Evolutionary conservation across 2,113 vertebrate species (phyloP).

Genomic region (Epinephelus lanceolatus): DNA sequence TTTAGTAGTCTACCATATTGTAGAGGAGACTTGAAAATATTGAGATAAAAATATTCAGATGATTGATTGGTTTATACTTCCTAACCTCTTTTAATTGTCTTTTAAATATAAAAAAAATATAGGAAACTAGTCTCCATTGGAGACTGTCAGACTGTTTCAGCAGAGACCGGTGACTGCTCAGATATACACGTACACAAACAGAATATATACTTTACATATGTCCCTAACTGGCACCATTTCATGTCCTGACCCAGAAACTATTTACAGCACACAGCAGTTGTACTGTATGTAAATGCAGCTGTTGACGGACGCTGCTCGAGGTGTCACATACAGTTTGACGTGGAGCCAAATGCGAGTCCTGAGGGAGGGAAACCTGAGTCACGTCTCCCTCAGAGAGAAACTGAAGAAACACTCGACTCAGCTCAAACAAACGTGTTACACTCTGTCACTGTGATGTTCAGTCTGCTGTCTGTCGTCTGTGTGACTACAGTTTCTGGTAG

Average conservation of each 20-base stretch:
- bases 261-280: neutral
- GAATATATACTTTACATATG: too few relatives aligned
- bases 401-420: constrained; percentile 4
- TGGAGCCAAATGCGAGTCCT: neutral
- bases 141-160: too few relatives aligned
- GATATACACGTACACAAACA: too few relatives aligned
- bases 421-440: neutral
- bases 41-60: too few relatives aligned
- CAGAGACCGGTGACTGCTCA: too few relatives aligned
- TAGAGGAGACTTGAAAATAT: too few relatives aligned
- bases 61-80: too few relatives aligned
- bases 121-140: too few relatives aligned
- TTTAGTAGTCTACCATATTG: too few relatives aligned
- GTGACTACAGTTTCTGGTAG: neutral
- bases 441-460: neutral
- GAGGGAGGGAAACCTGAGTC: neutral
- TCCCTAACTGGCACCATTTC: neutral
- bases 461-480: neutral
- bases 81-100: too few relatives aligned
- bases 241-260: constrained; percentile 6
- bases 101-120: too few relatives aligned
- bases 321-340: neutral
- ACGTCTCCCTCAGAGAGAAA: neutral
- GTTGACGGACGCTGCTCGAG: neutral
- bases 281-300: constrained; percentile 15